Conservation (phyloP, 2,113 vertebrate genomes). For the Sakesphorus luctuosus region DNA sequence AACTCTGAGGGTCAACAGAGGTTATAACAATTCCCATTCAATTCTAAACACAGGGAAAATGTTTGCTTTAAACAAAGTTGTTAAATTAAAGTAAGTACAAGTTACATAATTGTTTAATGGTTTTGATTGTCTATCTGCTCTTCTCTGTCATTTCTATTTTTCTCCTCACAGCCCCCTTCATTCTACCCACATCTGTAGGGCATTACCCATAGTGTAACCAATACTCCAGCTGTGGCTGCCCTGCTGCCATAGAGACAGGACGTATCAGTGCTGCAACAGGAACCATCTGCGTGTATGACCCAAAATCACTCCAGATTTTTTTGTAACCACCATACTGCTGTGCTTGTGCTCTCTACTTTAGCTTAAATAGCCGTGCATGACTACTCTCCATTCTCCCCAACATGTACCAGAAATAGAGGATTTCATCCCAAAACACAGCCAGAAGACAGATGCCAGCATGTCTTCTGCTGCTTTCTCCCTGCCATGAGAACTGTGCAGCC, state of each 20-base stretch:
- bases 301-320: conserved; percentile 49
- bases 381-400: not conserved
- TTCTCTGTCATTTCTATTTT: conserved; percentile 12
- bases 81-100: not conserved
- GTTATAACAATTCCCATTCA: not conserved
- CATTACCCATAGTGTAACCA: conserved; percentile 68
- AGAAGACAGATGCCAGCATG: not conserved
- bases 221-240: conserved; percentile 60
- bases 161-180: not conserved
- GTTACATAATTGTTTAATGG: not conserved
- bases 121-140: conserved; percentile 11
- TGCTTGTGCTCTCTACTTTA: not conserved
- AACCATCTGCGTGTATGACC: conserved; percentile 59
- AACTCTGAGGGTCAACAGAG: not conserved
- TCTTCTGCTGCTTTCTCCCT: not conserved
- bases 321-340: conserved; percentile 5
- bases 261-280: conserved; percentile 51
- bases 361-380: not conserved
- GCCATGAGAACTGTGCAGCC: rapidly evolving
- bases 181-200: conserved; percentile 61
- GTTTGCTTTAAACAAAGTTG: not conserved
- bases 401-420: not conserved
- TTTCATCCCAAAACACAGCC: not conserved
- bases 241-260: conserved; percentile 63
- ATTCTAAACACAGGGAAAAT: not conserved